Percentiles rank a stretch among this genome's conserved stretches.
These are phyloP conservation scores for Cirrhinus molitorella DNA, from an alignment of 2,797 vertebrate genomes.

Conservation along the genomic window DNA sequence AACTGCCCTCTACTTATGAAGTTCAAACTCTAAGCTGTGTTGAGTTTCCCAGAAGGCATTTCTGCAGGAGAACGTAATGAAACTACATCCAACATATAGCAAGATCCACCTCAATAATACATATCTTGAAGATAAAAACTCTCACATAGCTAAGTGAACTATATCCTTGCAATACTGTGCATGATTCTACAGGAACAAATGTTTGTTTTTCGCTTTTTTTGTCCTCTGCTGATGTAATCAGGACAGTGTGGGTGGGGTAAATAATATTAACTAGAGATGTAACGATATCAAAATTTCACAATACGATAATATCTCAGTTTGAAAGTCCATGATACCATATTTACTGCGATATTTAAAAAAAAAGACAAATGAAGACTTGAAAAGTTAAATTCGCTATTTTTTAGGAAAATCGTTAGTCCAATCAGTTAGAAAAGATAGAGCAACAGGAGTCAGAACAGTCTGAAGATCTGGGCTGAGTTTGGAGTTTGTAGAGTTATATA, in stretches of 20 bases:
- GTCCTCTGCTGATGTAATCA: background rate
- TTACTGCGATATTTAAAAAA: no score
- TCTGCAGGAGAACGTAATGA: background rate
- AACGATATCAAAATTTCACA: no score
- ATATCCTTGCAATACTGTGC: background rate
- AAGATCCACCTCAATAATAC: background rate
- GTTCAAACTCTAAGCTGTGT: slow-evolving; percentile 8
- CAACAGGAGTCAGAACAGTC: no score
- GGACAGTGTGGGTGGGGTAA: no score
- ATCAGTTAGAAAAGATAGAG: no score
- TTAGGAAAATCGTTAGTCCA: no score
- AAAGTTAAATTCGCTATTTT: no score
- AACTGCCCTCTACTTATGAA: slow-evolving; percentile 20
- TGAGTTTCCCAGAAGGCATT: slow-evolving; percentile 14
- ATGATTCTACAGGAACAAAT: background rate
- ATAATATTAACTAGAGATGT: background rate
- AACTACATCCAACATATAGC: background rate
- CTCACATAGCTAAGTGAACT: background rate
- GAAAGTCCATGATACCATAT: no score
- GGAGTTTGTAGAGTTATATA: no score
- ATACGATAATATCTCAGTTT: no score
- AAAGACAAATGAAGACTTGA: no score
- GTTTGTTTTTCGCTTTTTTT: background rate
- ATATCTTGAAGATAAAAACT: slow-evolving; percentile 5
- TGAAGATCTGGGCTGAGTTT: no score